A percentile compares a stretch with the other conserved stretches of the same genome.
These are phyloP conservation scores for Pseudomugil tenellus DNA, from an alignment of 2,797 vertebrate genomes.

Conservation along the genomic window DNA sequence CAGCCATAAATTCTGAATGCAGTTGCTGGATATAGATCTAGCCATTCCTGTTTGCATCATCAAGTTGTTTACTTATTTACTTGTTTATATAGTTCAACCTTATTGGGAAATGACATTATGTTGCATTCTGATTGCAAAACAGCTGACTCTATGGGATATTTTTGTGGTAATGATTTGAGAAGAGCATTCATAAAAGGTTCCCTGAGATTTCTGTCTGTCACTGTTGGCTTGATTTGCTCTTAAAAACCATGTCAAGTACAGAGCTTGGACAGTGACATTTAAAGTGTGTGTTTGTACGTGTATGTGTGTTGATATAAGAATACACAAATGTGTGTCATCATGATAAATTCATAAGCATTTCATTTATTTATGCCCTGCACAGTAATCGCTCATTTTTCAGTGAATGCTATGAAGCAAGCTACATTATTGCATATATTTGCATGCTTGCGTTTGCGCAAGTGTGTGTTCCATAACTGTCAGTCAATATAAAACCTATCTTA, in stretches of 20 bases:
- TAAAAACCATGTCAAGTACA: slow-evolving; percentile 2
- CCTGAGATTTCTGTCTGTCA: slow-evolving; percentile 55
- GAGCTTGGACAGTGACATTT: slow-evolving; percentile 27
- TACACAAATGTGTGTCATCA: slow-evolving; percentile 31
- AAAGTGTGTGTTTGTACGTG: slow-evolving; percentile 4
- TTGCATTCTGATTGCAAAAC: not conserved
- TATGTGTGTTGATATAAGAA: not conserved
- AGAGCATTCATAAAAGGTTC: slow-evolving; percentile 26
- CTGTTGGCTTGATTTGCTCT: slow-evolving; percentile 48
- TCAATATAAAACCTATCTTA: slow-evolving; percentile 33
- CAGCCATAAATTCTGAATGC: not conserved
- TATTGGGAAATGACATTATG: slow-evolving; percentile 1
- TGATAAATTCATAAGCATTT: slow-evolving; percentile 57
- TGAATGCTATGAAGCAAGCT: slow-evolving; percentile 1
- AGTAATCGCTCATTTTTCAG: slow-evolving; percentile 65
- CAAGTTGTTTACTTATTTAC: slow-evolving; percentile 6
- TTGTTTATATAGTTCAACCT: slow-evolving; percentile 3
- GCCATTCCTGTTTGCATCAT: slow-evolving; percentile 1
- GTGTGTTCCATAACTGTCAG: slow-evolving; percentile 52
- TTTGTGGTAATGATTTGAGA: slow-evolving; percentile 11
- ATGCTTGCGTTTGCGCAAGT: slow-evolving; percentile 9
- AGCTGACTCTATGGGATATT: not conserved
- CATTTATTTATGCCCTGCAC: slow-evolving; percentile 70
- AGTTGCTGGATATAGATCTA: not conserved
- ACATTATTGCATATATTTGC: not conserved